Evolutionary conservation across 2,888 invertebrate species (phyloP), one percentile per base, ranked within the genome.

Genomic region (Machimus atricapillus): DNA sequence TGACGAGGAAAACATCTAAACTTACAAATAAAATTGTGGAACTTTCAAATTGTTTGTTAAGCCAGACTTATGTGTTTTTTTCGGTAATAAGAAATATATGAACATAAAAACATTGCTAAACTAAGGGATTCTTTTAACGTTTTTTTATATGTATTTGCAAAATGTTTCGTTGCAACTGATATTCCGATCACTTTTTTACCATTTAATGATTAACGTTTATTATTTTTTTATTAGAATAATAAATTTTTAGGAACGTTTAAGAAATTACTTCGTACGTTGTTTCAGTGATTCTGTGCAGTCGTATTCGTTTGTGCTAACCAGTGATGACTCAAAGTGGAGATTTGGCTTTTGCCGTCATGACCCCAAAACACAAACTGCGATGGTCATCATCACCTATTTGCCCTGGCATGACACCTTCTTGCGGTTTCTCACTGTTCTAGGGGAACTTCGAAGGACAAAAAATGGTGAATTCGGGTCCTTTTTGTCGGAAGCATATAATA

Each of bases 341-440:
- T 99, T 98, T 94, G 99, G 99, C 89, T 99, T 98, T 93, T 99
- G 98, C 92, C 96, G 99, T 37, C 98, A 98, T 92, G 97, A 98
- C 92, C 97, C 98, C 6, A 96, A 96, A 91, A 95, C 96, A 34
- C 96, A 97, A 91, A 96, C 97, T 27, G 97, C 98, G 88, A 93
- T 97, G 91, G 96, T 97, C 78, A 93, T 97, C 89, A 93, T 97
- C 89, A 98, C 98, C 91, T 97, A 96, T 92, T 94, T 99, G 91
- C 98, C 98, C 90, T 99, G 98, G 98, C 98, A 98, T 92, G 98
- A 98, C 93, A 96, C 96, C 91, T 99, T 99, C 94, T 98, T 93
- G 19, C 91, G 91, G 89, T 89, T 93, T 66, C 87, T 93, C 76
- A 89, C 90, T 43, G 90, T 92, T 31, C 89, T 93, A 37, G 91